These are phyloP conservation scores for Gyps fulvus DNA, from an alignment of 2,113 vertebrate species.

Conservation along the genomic window DNA sequence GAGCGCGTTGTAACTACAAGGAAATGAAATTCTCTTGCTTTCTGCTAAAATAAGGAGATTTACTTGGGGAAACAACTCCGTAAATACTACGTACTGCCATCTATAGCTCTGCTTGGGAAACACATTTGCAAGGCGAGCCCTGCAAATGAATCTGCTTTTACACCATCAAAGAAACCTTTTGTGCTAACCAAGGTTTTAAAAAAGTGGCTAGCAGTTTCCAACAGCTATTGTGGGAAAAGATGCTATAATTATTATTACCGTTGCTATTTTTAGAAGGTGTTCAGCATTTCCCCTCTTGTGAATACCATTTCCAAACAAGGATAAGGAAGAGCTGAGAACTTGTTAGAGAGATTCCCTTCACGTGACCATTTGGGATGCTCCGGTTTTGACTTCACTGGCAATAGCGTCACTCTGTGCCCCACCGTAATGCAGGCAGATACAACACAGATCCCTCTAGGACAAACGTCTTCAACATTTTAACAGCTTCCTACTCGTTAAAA, in stretches of 20 bases:
- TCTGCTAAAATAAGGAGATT: constrained; percentile 42
- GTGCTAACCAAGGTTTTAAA: neutral
- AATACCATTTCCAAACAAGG: neutral
- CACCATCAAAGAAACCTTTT: neutral
- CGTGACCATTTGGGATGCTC: neutral
- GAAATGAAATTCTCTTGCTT: neutral
- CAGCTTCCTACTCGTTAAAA: neutral
- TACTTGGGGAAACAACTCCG: constrained; percentile 15
- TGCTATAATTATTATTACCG: neutral
- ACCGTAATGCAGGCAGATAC: neutral
- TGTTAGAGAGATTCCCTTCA: neutral
- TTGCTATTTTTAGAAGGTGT: neutral
- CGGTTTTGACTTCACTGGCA: neutral
- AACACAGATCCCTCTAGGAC: neutral
- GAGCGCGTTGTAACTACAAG: neutral
- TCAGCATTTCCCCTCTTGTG: neutral
- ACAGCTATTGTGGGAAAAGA: neutral
- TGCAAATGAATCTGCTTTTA: neutral
- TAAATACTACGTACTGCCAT: constrained; percentile 57
- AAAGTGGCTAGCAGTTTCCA: neutral
- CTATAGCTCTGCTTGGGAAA: constrained; percentile 44
- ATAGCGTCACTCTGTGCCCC: neutral
- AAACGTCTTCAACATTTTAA: neutral
- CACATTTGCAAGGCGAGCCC: neutral
- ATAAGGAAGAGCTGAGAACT: neutral